phyloP scores from a whole-genome alignment of 2,888 invertebrate species.

The Coenonympha glycerion region DNA sequence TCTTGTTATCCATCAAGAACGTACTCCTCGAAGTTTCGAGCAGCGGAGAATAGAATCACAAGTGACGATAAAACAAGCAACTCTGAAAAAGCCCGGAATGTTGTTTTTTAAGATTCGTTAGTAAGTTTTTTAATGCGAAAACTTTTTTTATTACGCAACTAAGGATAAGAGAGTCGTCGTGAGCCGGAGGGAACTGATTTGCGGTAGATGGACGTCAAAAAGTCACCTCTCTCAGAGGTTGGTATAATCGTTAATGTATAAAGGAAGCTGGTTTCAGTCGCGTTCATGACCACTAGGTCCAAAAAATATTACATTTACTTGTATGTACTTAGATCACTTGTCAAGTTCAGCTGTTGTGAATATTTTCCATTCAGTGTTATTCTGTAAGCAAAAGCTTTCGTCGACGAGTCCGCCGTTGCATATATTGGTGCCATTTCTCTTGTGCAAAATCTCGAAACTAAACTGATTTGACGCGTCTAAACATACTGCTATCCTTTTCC shows the following conservation, averaged over 20 bases:
- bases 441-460: too few relatives aligned
- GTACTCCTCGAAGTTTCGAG: slow-evolving; percentile 18
- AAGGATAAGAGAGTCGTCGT: slow-evolving; percentile 17
- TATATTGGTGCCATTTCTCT: too few relatives aligned
- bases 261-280: too few relatives aligned
- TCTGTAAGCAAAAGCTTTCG: too few relatives aligned
- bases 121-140: slow-evolving; percentile 27
- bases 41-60: slow-evolving; percentile 23
- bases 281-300: background rate
- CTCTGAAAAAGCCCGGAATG: slow-evolving; percentile 7
- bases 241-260: too few relatives aligned
- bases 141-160: slow-evolving; percentile 27
- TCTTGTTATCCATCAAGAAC: slow-evolving; percentile 10
- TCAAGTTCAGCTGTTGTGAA: too few relatives aligned
- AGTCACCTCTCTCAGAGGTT: background rate
- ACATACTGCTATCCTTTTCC: too few relatives aligned
- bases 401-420: too few relatives aligned
- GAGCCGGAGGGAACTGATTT: slow-evolving; percentile 6
- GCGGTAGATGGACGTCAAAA: slow-evolving; percentile 12
- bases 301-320: too few relatives aligned
- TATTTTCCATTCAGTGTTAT: too few relatives aligned
- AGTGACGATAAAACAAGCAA: slow-evolving; percentile 21
- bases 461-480: too few relatives aligned
- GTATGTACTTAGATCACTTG: too few relatives aligned
- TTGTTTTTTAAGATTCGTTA: slow-evolving; percentile 29